These are phyloP conservation scores for Neoniphon sammara DNA, from an alignment of 2,797 vertebrate genomes.

Conservation along the genomic window DNA sequence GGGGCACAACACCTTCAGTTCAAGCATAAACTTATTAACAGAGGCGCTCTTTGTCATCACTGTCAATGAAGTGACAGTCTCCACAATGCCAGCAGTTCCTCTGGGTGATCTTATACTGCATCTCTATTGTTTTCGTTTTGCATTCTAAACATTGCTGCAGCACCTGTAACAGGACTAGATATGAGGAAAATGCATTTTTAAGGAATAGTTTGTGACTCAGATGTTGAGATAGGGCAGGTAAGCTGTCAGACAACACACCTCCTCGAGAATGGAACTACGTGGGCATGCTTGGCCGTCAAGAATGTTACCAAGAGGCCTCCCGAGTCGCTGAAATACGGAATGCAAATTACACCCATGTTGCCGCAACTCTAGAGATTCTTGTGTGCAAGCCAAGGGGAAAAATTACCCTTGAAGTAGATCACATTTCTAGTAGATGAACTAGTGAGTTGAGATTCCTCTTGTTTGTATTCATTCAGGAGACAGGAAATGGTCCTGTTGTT, in stretches of 20 bases:
- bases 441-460: conserved; percentile 48
- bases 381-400: conserved; percentile 48
- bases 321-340: conserved; percentile 50
- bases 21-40: background rate
- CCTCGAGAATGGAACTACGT: conserved; percentile 26
- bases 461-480: conserved; percentile 44
- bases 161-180: conserved; percentile 15
- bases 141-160: conserved; percentile 52
- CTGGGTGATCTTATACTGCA: conserved; percentile 1
- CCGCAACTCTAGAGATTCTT: conserved; percentile 54
- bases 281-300: conserved; percentile 30
- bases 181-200: conserved; percentile 33
- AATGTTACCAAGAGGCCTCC: conserved; percentile 33
- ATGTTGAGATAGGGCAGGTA: conserved; percentile 44
- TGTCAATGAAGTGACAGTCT: background rate
- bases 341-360: conserved; percentile 59
- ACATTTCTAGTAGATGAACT: conserved; percentile 54
- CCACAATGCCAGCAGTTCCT: conserved; percentile 11
- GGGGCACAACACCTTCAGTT: background rate
- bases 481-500: conserved; percentile 36
- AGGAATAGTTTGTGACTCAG: conserved; percentile 31
- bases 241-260: conserved; percentile 35
- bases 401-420: conserved; percentile 47
- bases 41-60: background rate
- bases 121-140: conserved; percentile 31